A percentile compares a stretch with the other conserved stretches of the same genome.
Evolutionary conservation across 1,140 invertebrate species (phyloP).

Genomic region (Bombus sibiricus): DNA sequence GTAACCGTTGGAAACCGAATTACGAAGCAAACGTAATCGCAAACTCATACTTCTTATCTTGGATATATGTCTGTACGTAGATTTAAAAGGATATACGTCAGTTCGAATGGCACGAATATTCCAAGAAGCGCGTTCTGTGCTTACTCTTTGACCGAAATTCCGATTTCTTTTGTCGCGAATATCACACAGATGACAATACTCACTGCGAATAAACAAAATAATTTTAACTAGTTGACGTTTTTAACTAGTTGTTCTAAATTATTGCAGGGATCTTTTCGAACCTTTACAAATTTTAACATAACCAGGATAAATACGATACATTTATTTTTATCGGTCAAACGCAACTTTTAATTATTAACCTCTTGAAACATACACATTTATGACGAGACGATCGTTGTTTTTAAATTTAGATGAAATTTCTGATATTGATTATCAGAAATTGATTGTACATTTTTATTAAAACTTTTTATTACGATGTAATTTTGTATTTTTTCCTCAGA

Average conservation of each 20-base stretch:
- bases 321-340: no score
- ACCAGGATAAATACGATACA: no score
- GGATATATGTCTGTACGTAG: no score
- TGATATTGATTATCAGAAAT: neutral
- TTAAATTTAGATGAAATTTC: neutral
- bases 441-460: neutral
- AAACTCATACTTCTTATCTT: neutral
- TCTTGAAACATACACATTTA: no score
- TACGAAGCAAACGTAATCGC: neutral
- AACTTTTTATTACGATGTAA: neutral
- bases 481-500: neutral
- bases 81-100: neutral
- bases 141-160: slow-evolving; percentile 33
- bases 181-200: neutral
- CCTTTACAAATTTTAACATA: no score
- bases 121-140: neutral
- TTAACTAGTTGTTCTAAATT: neutral
- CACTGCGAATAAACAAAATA: neutral
- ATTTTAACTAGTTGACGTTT: neutral
- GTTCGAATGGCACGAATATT: neutral
- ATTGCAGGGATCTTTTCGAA: neutral
- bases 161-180: slow-evolving; percentile 5
- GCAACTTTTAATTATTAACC: no score
- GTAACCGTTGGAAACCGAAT: neutral
- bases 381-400: neutral